A percentile compares a stretch with the other conserved stretches of the same genome.
Conservation (phyloP, 2,797 vertebrate genomes). For the Lepilemur ruficaudatus region DNA sequence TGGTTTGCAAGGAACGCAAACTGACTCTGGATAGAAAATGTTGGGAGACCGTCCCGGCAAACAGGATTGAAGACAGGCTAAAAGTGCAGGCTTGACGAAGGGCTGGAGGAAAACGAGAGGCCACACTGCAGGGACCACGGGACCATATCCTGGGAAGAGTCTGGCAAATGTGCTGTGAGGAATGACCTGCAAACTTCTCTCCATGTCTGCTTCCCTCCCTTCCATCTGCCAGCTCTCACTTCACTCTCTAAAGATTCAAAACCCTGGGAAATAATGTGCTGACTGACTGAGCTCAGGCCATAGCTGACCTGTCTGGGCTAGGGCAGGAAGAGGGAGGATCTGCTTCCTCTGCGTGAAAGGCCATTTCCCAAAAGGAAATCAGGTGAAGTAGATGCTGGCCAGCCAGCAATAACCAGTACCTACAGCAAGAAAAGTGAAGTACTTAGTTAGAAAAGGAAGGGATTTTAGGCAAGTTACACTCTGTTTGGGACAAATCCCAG, state of each 20-base stretch:
- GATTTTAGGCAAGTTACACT: not conserved
- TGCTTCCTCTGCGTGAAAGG: not conserved
- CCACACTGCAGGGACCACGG: not conserved
- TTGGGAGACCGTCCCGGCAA: not conserved
- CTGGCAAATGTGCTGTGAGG: not conserved
- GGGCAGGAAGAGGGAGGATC: not conserved
- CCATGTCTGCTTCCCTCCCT: not conserved
- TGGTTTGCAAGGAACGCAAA: not conserved
- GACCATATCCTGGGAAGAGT: not conserved
- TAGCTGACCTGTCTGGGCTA: not conserved
- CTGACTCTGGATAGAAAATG: not conserved
- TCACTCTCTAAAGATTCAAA: not conserved
- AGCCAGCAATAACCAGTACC: not conserved
- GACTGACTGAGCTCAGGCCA: not conserved
- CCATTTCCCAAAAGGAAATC: constrained; percentile 26
- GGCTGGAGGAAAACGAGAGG: not conserved
- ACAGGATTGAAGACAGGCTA: not conserved
- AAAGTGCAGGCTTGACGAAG: not conserved
- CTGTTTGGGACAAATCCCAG: not conserved
- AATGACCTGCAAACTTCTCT: not conserved
- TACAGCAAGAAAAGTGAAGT: not conserved
- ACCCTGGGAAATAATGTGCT: not conserved
- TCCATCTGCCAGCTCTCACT: not conserved
- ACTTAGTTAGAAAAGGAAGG: not conserved
- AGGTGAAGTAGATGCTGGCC: not conserved